phyloP scores from a whole-genome alignment of 2,113 vertebrate species.

The Cryptomyrus ogoouensis region DNA sequence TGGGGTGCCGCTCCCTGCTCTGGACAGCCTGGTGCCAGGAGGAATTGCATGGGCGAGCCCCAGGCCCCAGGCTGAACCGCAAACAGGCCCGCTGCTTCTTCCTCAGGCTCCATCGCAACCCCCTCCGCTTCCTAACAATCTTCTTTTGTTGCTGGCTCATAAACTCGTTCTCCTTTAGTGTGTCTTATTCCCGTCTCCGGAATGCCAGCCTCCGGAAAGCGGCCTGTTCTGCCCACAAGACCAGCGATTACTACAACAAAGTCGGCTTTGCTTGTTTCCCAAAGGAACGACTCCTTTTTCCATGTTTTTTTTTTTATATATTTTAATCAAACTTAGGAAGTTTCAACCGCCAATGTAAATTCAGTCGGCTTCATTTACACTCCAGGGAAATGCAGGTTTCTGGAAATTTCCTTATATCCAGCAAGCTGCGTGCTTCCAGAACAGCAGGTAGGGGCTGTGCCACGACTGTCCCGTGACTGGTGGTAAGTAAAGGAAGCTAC shows the following conservation, averaged over 20 bases:
- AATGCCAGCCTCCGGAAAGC: not conserved
- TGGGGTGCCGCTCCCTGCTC: not conserved
- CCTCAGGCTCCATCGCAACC: not conserved
- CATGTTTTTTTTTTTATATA: not conserved
- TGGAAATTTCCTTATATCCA: not conserved
- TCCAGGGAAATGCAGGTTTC: not conserved
- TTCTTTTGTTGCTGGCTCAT: conserved; percentile 3
- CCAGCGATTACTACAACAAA: not conserved
- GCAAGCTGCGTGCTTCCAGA: not conserved
- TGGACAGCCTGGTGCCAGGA: conserved; percentile 12
- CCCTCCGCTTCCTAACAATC: conserved; percentile 6
- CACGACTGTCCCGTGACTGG: not conserved
- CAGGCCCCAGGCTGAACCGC: not conserved
- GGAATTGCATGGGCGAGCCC: conserved; percentile 17
- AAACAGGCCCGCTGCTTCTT: conserved; percentile 7
- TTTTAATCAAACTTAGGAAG: not conserved
- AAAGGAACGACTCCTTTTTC: not conserved
- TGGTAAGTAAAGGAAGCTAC: not conserved
- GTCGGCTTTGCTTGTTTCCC: not conserved
- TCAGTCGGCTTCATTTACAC: not conserved
- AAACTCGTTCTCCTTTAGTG: not conserved
- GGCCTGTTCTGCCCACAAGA: not conserved
- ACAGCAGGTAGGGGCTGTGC: not conserved
- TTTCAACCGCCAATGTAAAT: not conserved
- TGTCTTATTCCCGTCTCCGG: not conserved